Percentiles rank a stretch among this genome's conserved stretches.
Evolutionary conservation across 2,888 invertebrate species (phyloP).

Genomic region (Ophion ventricosus): DNA sequence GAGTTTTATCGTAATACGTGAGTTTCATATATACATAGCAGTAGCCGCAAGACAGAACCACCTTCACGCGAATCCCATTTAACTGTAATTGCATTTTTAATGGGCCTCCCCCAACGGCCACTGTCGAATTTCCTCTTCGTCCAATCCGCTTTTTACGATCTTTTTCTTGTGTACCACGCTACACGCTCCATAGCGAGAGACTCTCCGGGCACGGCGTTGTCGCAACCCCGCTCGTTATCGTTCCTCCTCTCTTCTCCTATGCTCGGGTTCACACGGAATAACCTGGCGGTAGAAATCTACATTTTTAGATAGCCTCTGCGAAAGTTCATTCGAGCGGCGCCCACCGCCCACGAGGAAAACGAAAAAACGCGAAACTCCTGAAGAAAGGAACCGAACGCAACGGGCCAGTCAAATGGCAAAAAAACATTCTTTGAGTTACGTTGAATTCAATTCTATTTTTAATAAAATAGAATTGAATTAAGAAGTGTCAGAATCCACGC

Average conservation of each 20-base stretch:
- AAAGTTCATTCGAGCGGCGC: conserved; percentile 50
- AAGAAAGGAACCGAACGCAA: neutral
- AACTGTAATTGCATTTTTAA: conserved; percentile 80
- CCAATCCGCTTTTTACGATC: conserved; percentile 76
- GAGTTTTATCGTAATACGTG: conserved; percentile 29
- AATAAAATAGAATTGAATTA: neutral
- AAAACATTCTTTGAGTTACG: neutral
- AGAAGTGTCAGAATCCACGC: neutral
- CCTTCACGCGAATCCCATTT: conserved; percentile 75
- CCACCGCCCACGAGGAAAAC: neutral
- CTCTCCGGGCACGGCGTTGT: conserved; percentile 4
- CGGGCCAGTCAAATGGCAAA: neutral
- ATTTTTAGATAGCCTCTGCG: conserved; percentile 65
- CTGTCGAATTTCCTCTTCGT: conserved; percentile 75
- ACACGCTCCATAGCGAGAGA: conserved; percentile 32
- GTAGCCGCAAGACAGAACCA: conserved; percentile 45
- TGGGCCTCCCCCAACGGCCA: conserved; percentile 71
- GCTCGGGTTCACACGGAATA: neutral
- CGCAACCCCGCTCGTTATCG: conserved; percentile 54
- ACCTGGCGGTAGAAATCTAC: conserved; percentile 57
- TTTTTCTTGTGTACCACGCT: conserved; percentile 56
- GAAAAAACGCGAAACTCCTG: conserved; percentile 1
- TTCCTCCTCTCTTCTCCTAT: conserved; percentile 47
- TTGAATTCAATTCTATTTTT: neutral
- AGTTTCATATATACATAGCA: conserved; percentile 23